A percentile compares a stretch with the other conserved stretches of the same genome.
Conservation (phyloP, 2,113 vertebrate genomes). For the Trichomycterus rosablanca region DNA sequence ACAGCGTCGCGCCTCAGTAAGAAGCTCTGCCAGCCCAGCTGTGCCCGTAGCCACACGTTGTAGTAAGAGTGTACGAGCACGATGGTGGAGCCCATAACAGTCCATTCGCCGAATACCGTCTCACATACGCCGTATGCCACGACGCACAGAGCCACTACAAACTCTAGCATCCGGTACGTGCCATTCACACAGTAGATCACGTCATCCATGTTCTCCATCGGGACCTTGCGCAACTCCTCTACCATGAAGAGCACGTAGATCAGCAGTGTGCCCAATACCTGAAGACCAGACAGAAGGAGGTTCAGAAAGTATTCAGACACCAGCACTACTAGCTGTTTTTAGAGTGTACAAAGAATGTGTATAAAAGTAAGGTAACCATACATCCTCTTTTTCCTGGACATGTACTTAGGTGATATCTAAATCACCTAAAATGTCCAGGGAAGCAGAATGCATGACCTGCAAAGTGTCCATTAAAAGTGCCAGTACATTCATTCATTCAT, state of each 20-base stretch:
- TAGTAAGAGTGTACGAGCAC: conserved; percentile 98
- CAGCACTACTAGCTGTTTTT: too few species aligned
- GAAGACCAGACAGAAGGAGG: conserved; percentile 7
- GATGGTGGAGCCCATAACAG: conserved; percentile 97
- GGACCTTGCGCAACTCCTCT: conserved; percentile 92
- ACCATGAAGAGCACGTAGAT: conserved; percentile 97
- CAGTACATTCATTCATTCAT: too few species aligned
- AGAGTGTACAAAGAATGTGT: too few species aligned
- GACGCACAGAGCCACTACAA: conserved; percentile 89
- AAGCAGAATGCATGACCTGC: too few species aligned
- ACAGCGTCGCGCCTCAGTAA: conserved; percentile 92
- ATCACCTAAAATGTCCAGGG: too few species aligned
- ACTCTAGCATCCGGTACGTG: conserved; percentile 91
- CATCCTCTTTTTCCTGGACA: too few species aligned
- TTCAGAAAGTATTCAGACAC: too few species aligned
- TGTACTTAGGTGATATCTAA: too few species aligned
- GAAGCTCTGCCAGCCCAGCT: conserved; percentile 98
- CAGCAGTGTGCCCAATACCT: conserved; percentile 96
- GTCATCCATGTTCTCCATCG: conserved; percentile 97
- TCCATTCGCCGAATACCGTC: conserved; percentile 96
- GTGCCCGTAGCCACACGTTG: conserved; percentile 92
- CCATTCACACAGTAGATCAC: conserved; percentile 97
- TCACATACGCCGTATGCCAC: conserved; percentile 93
- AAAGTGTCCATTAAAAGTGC: too few species aligned
- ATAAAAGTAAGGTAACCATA: too few species aligned